Percentiles rank a stretch among this genome's conserved stretches.
phyloP scores from a whole-genome alignment of 2,113 vertebrate species.

The Ancistrus triradiatus region DNA sequence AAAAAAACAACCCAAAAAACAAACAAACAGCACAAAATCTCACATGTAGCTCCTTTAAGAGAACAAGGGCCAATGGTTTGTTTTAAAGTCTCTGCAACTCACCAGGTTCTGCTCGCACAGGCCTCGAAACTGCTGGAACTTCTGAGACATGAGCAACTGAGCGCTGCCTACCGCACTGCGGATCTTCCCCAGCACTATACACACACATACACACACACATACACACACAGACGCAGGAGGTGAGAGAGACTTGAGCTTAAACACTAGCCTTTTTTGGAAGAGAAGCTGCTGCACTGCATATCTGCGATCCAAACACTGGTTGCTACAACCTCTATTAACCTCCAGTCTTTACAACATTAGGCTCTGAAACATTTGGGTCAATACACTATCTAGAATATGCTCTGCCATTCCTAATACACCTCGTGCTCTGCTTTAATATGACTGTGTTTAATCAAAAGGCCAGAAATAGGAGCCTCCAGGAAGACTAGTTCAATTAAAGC shows the following conservation, averaged over 20 bases:
- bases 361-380: too few species aligned
- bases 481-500: conserved; percentile 28
- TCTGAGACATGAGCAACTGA: conserved; percentile 94
- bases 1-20: background rate
- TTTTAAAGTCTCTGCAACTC: conserved; percentile 55
- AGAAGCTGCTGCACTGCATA: conserved; percentile 1
- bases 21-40: conserved; percentile 2
- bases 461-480: conserved; percentile 20
- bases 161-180: conserved; percentile 94
- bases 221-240: conserved; percentile 25
- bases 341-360: too few species aligned
- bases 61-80: background rate
- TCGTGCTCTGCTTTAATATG: background rate
- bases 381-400: too few species aligned
- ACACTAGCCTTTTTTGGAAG: conserved; percentile 29
- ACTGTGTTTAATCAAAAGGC: conserved; percentile 27
- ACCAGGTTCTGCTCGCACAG: conserved; percentile 97
- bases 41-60: conserved; percentile 32
- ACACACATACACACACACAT: conserved; percentile 35
- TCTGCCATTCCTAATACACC: too few species aligned
- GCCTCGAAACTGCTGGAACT: conserved; percentile 98
- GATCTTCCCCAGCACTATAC: conserved; percentile 89
- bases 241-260: conserved; percentile 26
- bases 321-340: conserved; percentile 2
- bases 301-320: background rate